These are phyloP conservation scores for Gracilinanus agilis DNA, from an alignment of 2,113 vertebrate species.

Conservation along the genomic window DNA sequence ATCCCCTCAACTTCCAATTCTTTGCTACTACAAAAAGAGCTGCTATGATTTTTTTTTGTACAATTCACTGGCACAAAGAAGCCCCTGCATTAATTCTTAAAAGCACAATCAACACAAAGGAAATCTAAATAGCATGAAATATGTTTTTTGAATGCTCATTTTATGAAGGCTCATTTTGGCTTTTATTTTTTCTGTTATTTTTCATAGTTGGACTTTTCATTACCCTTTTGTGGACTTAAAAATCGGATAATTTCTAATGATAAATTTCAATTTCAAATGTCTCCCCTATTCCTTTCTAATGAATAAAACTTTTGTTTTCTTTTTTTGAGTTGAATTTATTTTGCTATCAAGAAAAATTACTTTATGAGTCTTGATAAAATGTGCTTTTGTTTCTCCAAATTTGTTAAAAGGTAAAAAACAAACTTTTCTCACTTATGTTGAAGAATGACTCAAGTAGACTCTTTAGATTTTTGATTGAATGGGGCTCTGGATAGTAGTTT, in stretches of 20 bases:
- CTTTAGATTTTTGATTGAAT: slow-evolving; percentile 39
- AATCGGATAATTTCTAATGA: background rate
- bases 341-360: background rate
- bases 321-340: background rate
- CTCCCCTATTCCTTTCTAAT: background rate
- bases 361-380: background rate
- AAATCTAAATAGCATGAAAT: background rate
- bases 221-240: background rate
- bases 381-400: background rate
- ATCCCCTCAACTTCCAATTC: too few species aligned
- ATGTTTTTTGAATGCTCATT: background rate
- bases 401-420: background rate
- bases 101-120: background rate
- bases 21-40: too few species aligned
- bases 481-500: slow-evolving; percentile 34
- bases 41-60: too few species aligned
- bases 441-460: background rate
- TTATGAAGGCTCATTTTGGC: background rate
- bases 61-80: background rate
- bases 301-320: background rate
- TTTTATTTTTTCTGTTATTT: background rate
- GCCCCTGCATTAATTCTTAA: background rate
- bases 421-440: background rate
- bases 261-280: background rate
- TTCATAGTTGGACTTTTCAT: background rate